Evolutionary conservation across 2,113 vertebrate genomes (phyloP).

Genomic region (Holacanthus passer): DNA sequence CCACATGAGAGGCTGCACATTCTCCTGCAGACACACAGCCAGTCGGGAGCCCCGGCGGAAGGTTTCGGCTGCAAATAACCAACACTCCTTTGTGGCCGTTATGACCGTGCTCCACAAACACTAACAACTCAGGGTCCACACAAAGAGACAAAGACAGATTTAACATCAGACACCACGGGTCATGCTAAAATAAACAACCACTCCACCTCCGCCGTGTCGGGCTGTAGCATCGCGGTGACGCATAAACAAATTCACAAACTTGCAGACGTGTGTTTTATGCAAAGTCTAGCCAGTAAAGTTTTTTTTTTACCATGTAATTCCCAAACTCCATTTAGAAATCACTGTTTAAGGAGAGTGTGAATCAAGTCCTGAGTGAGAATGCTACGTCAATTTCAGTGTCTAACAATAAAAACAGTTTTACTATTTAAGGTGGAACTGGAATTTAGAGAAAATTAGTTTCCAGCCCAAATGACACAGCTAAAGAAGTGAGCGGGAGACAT

Average conservation of each 20-base stretch:
- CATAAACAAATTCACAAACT: constrained; percentile 66
- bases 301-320: constrained; percentile 31
- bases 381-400: constrained; percentile 36
- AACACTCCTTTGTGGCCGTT: constrained; percentile 53
- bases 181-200: constrained; percentile 71
- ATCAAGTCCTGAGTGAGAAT: constrained; percentile 56
- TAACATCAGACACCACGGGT: constrained; percentile 66
- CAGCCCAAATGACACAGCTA: constrained; percentile 18
- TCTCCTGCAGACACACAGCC: constrained; percentile 35
- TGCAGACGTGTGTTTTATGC: constrained; percentile 63
- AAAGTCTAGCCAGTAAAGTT: constrained; percentile 63
- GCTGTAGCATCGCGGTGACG: constrained; percentile 60
- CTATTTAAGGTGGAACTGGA: constrained; percentile 19
- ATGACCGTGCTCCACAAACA: constrained; percentile 68
- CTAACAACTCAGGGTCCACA: constrained; percentile 44
- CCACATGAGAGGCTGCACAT: constrained; percentile 64
- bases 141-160: constrained; percentile 60
- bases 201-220: constrained; percentile 52
- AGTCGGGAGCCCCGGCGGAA: constrained; percentile 14
- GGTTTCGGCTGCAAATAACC: constrained; percentile 60
- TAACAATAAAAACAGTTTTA: constrained; percentile 17
- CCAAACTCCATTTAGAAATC: constrained; percentile 55
- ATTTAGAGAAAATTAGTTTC: constrained; percentile 17
- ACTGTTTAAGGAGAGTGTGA: constrained; percentile 54
- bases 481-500: neutral